Base-by-base conservation (phyloP, 2,888 invertebrate species). In the Bombylius discolor region DNA sequence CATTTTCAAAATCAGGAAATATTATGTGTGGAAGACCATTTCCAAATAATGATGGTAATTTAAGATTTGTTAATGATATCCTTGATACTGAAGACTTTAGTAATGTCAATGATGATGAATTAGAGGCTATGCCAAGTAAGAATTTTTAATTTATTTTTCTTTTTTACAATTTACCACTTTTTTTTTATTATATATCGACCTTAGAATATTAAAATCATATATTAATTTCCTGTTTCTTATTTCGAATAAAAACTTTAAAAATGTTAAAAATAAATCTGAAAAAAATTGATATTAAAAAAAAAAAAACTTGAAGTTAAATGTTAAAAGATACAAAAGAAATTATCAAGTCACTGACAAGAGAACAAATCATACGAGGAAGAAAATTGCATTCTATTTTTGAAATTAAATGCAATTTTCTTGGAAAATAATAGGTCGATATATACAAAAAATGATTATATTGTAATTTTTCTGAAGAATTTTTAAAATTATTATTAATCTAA, bases 11-110 rank as follows among this genome's bases (percentile, higher is more conserved):
- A 50, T 76, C 79, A 0, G 84, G 83, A 11, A 74, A 74, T 55
- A 70, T 83, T 70, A 59, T 84, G 34, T 85, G 84, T 58, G 84
- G 84, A 0, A 77, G 77, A 61, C 77, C 81, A 1, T 77, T 84
- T 61, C 75, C 75, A 36, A 67, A 62, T 56, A 70, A 68, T 7
- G 68, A 73, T 8, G 23, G 23, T 23, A 67, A 69, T 44, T 73
- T 74, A 59, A 72, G 74, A 4, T 60, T 70, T 56, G 69, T 74
- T 4, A 68, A 70, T 56, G 72, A 73, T 53, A 68, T 73, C 61
- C 62, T 75, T 13, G 67, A 69, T 53, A 66, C 69, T 5, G 67
- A 72, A 58, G 75, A 74, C 61, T 72, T 70, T 42, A 73, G 71
- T 59, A 64, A 68, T 47, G 62, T 67, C 4, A 73, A 73, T 59